Evolutionary conservation across 2,888 invertebrate species (phyloP), one percentile per base, ranked within the genome.

Genomic region (Hydrotaea diabolus): DNA sequence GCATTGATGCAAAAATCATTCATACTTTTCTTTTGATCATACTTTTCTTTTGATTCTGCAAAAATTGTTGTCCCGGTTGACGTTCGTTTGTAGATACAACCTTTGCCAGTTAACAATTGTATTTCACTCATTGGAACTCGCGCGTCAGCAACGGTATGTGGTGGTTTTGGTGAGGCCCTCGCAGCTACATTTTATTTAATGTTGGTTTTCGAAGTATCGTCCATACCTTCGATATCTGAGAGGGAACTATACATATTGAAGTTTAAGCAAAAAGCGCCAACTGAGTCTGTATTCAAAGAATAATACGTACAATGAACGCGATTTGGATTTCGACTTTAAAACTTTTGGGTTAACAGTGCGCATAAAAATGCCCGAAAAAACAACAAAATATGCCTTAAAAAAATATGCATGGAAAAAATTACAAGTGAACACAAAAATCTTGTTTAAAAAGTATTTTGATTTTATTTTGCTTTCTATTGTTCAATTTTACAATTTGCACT

Each of bases 1-100:
- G 55, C 55, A 17, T 55, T 55, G 15, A 55, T 17, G 11, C 59
- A 59, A 17, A 59, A 59, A 23, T 59, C 59, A 26, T 59, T n/a
- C n/a, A n/a, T n/a, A 59, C 15, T 59, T 59, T 59, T 59, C 59
- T 11, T 23, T 2, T 3, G 59, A 9, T 26, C 15, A 26, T 36
- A 8, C 5, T 5, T 36, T 36, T 36, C 8, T 36, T 36, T 36
- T 36, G 36, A n/a, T n/a, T n/a, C n/a, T n/a, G n/a, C n/a, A n/a
- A n/a, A n/a, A n/a, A n/a, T n/a, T n/a, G n/a, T n/a, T n/a, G n/a
- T n/a, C n/a, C n/a, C n/a, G n/a, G n/a, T n/a, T n/a, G n/a, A n/a
- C n/a, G n/a, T n/a, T n/a, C n/a, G n/a, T n/a, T n/a, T n/a, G n/a
- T n/a, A n/a, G n/a, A n/a, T n/a, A n/a, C n/a, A n/a, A n/a, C 8